These are phyloP conservation scores for Catharus bicknelli DNA, from an alignment of 2,113 vertebrate genomes.

Conservation along the genomic window DNA sequence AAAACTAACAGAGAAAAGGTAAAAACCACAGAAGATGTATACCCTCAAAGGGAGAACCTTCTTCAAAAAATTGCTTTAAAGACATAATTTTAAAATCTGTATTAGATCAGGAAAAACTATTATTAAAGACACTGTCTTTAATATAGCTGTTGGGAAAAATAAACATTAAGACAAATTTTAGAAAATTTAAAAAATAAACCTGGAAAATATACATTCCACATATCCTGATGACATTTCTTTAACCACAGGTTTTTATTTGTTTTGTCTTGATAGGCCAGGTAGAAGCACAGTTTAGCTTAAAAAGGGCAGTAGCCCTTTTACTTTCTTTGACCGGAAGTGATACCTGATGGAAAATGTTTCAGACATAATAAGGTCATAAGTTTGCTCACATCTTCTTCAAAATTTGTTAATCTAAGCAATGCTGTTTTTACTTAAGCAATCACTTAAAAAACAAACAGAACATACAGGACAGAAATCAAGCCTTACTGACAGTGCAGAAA, in stretches of 20 bases:
- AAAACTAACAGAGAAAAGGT: not conserved
- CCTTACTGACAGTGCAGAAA: not conserved
- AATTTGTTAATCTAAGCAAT: not conserved
- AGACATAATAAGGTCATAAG: conserved; percentile 52
- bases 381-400: not conserved
- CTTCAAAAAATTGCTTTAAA: not conserved
- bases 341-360: conserved; percentile 32
- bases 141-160: not conserved
- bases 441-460: not conserved
- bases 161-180: not conserved
- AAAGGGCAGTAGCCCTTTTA: not conserved
- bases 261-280: not conserved
- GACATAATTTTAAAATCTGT: not conserved
- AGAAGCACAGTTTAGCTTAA: not conserved
- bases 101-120: not conserved
- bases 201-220: not conserved
- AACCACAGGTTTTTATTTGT: not conserved
- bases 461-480: not conserved
- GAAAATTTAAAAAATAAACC: not conserved
- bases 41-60: not conserved
- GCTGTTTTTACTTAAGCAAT: not conserved
- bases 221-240: not conserved
- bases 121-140: not conserved
- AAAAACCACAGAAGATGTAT: not conserved
- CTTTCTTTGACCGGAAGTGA: conserved; percentile 22